These are phyloP conservation scores for Stenchaetothrips biformis DNA, from an alignment of 2,888 invertebrate species.

Conservation along the genomic window DNA sequence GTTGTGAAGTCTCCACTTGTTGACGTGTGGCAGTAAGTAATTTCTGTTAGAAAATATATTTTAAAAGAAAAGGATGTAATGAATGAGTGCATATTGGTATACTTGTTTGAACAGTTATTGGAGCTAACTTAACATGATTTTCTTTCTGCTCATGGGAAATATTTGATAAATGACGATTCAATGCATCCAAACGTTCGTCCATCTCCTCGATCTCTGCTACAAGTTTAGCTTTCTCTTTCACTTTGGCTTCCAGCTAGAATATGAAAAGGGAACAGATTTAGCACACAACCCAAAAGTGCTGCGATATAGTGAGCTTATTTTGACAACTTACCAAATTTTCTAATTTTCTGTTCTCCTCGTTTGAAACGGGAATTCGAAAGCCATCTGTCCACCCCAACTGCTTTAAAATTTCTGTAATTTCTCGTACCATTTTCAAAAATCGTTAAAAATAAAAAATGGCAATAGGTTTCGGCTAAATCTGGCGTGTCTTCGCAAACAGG, in stretches of 20 bases:
- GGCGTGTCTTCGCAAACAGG: too few relatives aligned
- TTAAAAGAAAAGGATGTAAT: background rate
- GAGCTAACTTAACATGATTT: slow-evolving; percentile 47
- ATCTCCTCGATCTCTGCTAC: slow-evolving; percentile 48
- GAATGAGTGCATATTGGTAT: background rate
- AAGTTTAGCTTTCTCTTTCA: slow-evolving; percentile 49
- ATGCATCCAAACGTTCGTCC: slow-evolving; percentile 46
- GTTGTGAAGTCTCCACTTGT: slow-evolving; percentile 49
- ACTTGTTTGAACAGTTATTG: background rate
- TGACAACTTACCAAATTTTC: slow-evolving; percentile 49
- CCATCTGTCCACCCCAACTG: slow-evolving; percentile 72
- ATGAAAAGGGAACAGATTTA: background rate
- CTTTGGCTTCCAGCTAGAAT: slow-evolving; percentile 49
- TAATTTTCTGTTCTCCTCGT: slow-evolving; percentile 60
- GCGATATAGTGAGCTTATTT: background rate
- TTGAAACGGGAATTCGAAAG: slow-evolving; percentile 73
- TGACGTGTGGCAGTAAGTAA: slow-evolving; percentile 36
- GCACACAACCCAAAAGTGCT: background rate
- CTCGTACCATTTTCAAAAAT: slow-evolving; percentile 37
- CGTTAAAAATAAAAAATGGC: too few relatives aligned
- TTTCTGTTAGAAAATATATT: background rate
- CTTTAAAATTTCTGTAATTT: slow-evolving; percentile 60
- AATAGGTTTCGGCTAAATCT: too few relatives aligned
- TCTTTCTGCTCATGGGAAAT: slow-evolving; percentile 53
- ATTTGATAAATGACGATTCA: slow-evolving; percentile 51